Base-by-base conservation (phyloP, 2,888 invertebrate species). In the Drosophila hawaiiensis region DNA sequence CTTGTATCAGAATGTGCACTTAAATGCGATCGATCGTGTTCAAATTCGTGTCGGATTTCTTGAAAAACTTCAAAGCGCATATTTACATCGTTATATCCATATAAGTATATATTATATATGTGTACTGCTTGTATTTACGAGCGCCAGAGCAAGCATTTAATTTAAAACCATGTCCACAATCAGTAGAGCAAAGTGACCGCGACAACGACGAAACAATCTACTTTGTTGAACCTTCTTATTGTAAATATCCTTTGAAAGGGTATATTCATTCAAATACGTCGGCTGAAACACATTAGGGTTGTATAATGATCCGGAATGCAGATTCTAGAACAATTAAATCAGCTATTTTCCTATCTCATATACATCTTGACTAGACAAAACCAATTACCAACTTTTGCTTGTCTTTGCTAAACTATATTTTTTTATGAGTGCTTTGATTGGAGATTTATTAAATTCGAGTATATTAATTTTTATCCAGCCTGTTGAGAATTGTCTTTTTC, bases 111-210 rank as follows among this genome's bases (percentile, higher is more conserved):
- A 55, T 55, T 4, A 33, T 49, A 37, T 50, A 50, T 28, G n/a
- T 9, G 31, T 19, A 28, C 19, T 37, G 19, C 31, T 16, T 16
- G 14, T 47, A 35, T 29, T 39, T 6, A 16, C 12, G 33, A 59
- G 41, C 49, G 33, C 35, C 31, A 65, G 56, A 63, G 29, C 60
- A 67, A 52, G 63, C 63, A 58, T 53, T 78, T 65, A 68, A 71
- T 73, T 77, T 43, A 73, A 73, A 47, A 64, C 61, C 22, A 41
- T 50, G 64, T 43, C 66, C 65, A 64, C 66, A 70, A 61, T 64
- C 70, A 56, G 61, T 63, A 43, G 62, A 41, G 62, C 59, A 61
- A 70, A 65, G 47, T 70, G 64, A 2, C 22, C 37, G 65, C 69
- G 33, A 64, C 56, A 70, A 58, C 39, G 47, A 35, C 52, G 53